Conservation (phyloP, 2,113 vertebrate species). For the Ursus arctos region DNA sequence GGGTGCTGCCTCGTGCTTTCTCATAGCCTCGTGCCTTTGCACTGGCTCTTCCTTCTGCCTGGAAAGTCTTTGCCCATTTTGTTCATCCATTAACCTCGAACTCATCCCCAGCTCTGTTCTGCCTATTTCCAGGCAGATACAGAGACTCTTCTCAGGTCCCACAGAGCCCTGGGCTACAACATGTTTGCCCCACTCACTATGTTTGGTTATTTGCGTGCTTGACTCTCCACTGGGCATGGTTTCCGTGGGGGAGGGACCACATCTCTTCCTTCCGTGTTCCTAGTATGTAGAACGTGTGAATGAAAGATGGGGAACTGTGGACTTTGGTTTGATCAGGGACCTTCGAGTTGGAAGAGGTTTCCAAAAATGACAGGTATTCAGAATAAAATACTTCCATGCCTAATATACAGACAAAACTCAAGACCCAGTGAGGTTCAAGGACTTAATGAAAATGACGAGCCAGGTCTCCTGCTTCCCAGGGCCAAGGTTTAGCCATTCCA, state of each 20-base stretch:
- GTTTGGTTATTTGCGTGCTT: neutral
- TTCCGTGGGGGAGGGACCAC: neutral
- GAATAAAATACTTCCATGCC: neutral
- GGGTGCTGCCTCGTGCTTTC: too few relatives aligned
- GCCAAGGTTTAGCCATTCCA: neutral
- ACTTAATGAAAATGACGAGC: neutral
- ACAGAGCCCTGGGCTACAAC: neutral
- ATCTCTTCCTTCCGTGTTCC: neutral
- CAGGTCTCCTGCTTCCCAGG: neutral
- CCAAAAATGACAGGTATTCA: neutral
- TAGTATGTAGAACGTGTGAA: rapidly evolving
- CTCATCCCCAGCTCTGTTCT: neutral
- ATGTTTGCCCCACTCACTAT: neutral
- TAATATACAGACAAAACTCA: neutral
- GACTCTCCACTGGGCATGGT: neutral
- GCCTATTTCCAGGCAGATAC: neutral
- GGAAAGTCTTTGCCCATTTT: neutral
- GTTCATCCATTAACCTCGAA: rapidly evolving
- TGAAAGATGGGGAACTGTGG: too few relatives aligned
- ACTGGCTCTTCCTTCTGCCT: neutral
- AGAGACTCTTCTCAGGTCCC: neutral
- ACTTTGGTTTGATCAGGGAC: neutral
- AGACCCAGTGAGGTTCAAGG: neutral
- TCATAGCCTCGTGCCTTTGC: rapidly evolving
- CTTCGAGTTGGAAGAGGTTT: neutral